A percentile compares a stretch with the other conserved stretches of the same genome.
These are phyloP conservation scores for Tympanoctomys barrerae DNA, from an alignment of 2,797 vertebrate species.

Conservation along the genomic window DNA sequence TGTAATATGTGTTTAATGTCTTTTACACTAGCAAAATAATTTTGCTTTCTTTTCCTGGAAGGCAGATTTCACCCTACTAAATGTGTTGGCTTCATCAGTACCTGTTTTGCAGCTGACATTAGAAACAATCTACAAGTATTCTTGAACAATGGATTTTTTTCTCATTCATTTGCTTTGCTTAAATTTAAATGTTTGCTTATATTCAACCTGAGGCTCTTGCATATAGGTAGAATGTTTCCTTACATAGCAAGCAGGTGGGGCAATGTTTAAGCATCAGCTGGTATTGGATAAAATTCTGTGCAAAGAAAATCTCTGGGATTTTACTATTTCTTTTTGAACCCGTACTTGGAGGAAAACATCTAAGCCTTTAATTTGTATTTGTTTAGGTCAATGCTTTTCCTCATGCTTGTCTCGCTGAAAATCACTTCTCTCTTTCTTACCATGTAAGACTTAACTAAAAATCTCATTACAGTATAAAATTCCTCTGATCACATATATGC, in stretches of 20 bases:
- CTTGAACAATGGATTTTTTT: neutral
- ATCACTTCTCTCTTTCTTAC: neutral
- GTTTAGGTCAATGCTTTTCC: neutral
- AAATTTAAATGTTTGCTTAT: neutral
- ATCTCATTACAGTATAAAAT: neutral
- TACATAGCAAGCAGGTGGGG: neutral
- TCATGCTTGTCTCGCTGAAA: constrained; percentile 43
- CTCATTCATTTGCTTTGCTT: neutral
- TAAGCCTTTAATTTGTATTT: constrained; percentile 1
- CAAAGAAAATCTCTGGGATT: neutral
- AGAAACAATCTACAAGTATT: neutral
- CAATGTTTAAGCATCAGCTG: neutral
- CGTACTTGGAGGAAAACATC: neutral
- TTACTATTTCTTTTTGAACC: neutral
- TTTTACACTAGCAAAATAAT: neutral
- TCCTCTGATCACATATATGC: neutral
- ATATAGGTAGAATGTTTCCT: neutral
- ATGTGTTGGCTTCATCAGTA: neutral
- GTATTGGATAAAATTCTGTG: neutral
- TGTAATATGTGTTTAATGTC: neutral
- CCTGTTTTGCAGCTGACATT: neutral
- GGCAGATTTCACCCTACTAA: neutral
- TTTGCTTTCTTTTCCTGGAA: neutral
- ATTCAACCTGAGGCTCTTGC: neutral
- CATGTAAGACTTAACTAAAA: neutral